These are phyloP conservation scores for Xylota segnis DNA, from an alignment of 2,888 invertebrate species.

Conservation along the genomic window DNA sequence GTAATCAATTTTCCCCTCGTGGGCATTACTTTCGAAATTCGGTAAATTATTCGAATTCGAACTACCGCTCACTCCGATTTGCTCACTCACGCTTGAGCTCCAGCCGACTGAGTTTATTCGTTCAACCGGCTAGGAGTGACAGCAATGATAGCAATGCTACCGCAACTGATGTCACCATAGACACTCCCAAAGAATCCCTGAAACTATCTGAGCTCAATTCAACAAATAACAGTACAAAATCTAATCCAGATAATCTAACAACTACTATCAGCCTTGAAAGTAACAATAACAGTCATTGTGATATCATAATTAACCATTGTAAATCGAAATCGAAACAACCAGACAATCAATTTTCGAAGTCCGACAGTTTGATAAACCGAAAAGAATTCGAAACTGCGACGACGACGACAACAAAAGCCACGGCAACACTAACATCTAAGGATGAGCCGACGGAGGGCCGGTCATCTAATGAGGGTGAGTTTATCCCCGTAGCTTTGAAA, in stretches of 20 bases:
- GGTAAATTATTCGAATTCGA: conserved; percentile 83
- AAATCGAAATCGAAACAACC: conserved; percentile 76
- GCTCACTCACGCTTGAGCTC: conserved; percentile 83
- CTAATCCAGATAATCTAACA: conserved; percentile 47
- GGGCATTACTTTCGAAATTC: conserved; percentile 83
- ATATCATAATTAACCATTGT: conserved; percentile 78
- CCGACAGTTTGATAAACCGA: conserved; percentile 47
- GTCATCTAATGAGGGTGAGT: conserved; percentile 63
- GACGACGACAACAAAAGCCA: conserved; percentile 62
- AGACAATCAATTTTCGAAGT: conserved; percentile 38
- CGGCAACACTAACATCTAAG: conserved; percentile 51
- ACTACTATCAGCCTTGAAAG: conserved; percentile 55
- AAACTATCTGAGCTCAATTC: conserved; percentile 64
- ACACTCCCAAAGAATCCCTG: conserved; percentile 65
- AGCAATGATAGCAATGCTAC: conserved; percentile 51
- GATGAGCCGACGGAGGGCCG: conserved; percentile 51
- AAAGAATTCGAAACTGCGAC: conserved; percentile 43
- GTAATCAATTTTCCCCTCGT: conserved; percentile 77
- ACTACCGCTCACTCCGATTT: conserved; percentile 83
- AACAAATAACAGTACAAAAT: conserved; percentile 65
- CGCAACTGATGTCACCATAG: conserved; percentile 13
- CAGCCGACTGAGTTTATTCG: conserved; percentile 82
- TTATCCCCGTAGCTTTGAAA: not conserved
- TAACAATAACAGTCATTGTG: conserved; percentile 57
- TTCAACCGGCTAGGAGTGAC: conserved; percentile 78